Evolutionary conservation across 2,888 invertebrate species (phyloP), one percentile per base, ranked within the genome.

Genomic region (Liodrosophila aerea): DNA sequence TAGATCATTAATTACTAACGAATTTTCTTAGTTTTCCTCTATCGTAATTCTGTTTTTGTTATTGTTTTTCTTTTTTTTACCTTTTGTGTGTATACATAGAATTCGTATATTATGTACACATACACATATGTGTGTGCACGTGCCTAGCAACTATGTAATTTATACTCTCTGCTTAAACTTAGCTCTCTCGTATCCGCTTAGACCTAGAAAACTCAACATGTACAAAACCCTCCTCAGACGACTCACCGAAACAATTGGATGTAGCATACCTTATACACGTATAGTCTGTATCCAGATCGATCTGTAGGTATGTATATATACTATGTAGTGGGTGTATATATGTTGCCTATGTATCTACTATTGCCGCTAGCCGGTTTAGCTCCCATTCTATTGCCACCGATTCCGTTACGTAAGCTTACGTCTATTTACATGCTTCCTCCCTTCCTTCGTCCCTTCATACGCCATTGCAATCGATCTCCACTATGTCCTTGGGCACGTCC

Each of bases 401-500:
- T 68, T 49, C 57, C 44, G 36, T 68, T 49, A 54, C 44, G 36
- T 61, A 53, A 45, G 45, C 44, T 63, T 62, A 59, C 52, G 18
- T 66, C 53, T 78, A 78, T 80, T 69, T 83, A 83, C 76, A 76
- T 54, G 51, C 62, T 41, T 29, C 60, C 49, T 45, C 39, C 34
- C 36, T n/a, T 40, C 37, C 5, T 47, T 5, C n/a, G 9, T 12
- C n/a, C n/a, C 27, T 66, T 76, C 93, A 96, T 93, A 95, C 95
- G 73, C 95, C 95, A 89, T 95, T 95, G 91, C 98, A 98, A 92
- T 98, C 98, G 88, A 98, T 98, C 93, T 98, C 98, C 70, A 98
- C 93, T 88, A 98, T 98, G 91, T 98, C 97, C 92, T 98, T 98
- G 88, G 99, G 99, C 89, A 99, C 98, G 91, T 99, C 98, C 73